phyloP scores from a whole-genome alignment of 1,140 invertebrate genomes.

The Sminthurinus signatus region DNA sequence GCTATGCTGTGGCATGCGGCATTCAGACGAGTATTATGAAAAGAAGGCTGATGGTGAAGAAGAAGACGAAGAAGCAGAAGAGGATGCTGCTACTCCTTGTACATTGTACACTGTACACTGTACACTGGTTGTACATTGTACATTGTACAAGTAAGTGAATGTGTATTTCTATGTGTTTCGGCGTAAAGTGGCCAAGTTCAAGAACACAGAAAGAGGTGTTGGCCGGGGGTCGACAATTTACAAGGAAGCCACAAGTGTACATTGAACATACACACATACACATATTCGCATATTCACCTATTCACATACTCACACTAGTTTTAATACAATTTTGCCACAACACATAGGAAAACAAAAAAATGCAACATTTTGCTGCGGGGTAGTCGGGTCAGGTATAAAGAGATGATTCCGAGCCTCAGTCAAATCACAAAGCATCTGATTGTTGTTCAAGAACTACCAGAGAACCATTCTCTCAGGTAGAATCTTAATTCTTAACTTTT shows the following conservation, averaged over 20 bases:
- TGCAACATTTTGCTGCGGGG: conserved; percentile 29
- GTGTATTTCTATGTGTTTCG: conserved; percentile 14
- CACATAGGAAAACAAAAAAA: conserved; percentile 23
- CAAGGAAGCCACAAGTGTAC: no score
- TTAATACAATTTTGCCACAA: neutral
- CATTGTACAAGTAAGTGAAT: neutral
- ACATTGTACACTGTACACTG: no score
- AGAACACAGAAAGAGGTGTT: conserved; percentile 39
- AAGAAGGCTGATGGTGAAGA: neutral
- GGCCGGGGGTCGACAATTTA: conserved; percentile 22
- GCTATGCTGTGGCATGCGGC: neutral
- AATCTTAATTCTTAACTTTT: conserved; percentile 1
- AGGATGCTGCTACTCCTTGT: no score
- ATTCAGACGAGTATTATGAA: no score
- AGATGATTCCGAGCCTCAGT: conserved; percentile 33
- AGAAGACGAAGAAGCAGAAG: no score
- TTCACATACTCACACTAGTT: no score
- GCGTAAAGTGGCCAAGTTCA: conserved; percentile 39
- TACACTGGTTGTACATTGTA: no score
- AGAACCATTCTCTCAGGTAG: conserved; percentile 41
- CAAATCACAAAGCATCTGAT: conserved; percentile 38
- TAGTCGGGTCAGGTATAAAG: conserved; percentile 41
- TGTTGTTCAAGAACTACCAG: conserved; percentile 35
- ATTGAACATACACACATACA: no score
- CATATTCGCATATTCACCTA: no score